Base-by-base conservation (phyloP, 2,888 invertebrate genomes). In the Pseudolycoriella hygida region DNA sequence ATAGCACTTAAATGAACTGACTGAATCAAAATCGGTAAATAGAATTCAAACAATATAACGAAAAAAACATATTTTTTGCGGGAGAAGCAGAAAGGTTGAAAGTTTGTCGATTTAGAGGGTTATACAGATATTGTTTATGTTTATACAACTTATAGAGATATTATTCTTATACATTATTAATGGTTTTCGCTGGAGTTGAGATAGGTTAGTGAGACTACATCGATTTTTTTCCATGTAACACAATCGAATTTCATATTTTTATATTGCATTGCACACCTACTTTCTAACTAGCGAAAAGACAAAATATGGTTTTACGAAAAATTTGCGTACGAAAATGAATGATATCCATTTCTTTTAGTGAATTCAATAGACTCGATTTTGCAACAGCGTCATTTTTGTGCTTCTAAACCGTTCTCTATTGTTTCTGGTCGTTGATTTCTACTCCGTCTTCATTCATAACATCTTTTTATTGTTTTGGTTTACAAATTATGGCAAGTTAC, bases 1-100 rank as follows among this genome's bases (percentile, higher is more conserved):
- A 41, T 41, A 41, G n/a, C 41, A 41, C 41, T 41, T 41, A 41
- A 41, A 41, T 41, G 41, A 41, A 41, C 41, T n/a, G 18, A 25
- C 25, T 25, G 41, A 41, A 41, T 41, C 41, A 15, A 41, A 41
- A 17, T 18, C 17, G 25, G 41, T 41, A 41, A 41, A 40, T 41
- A 25, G 41, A 41, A 41, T 41, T 41, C 41, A 14, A 25, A 41
- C 41, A 25, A 20, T 25, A 25, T 25, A 25, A 25, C 12, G 11
- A 41, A 41, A 40, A 2, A 25, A 41, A 12, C 15, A 14, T 4
- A 11, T n/a, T 41, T 25, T 19, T 30, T 25, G n/a, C 41, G 25
- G 41, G 41, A 41, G 41, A 11, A 19, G 25, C 25, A 25, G 41
- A 41, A 41, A 41, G 25, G 41, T 41, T 41, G 41, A 41, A 41